phyloP scores from a whole-genome alignment of 2,888 invertebrate genomes.

The Rhimphoctona megacephalus region DNA sequence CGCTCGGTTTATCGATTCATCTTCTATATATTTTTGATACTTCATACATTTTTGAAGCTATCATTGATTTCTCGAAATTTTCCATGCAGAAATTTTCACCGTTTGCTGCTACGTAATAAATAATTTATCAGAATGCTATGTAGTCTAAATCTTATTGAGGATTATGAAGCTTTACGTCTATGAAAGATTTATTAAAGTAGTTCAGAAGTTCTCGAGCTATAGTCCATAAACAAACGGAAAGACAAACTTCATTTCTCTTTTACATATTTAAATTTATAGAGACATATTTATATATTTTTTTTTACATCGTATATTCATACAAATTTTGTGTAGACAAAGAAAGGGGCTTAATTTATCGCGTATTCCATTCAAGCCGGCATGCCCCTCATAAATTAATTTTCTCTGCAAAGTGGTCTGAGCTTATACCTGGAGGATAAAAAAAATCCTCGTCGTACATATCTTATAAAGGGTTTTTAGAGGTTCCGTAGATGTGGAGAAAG shows the following conservation, averaged over 20 bases:
- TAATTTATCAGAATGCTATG: background rate
- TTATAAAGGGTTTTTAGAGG: conserved; percentile 16
- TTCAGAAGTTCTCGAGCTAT: background rate
- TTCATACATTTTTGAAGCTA: background rate
- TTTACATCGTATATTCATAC: background rate
- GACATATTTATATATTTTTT: background rate
- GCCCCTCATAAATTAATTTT: conserved; percentile 19
- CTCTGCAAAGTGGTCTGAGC: background rate
- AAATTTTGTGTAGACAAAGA: background rate
- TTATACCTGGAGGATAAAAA: background rate
- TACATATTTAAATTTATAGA: background rate
- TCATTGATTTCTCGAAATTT: background rate
- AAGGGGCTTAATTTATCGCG: background rate
- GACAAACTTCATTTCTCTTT: background rate
- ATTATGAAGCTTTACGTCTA: background rate
- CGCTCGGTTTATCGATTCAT: background rate
- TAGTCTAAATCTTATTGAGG: background rate
- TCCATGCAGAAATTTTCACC: background rate
- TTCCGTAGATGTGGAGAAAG: background rate
- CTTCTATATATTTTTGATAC: background rate
- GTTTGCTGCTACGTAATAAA: background rate
- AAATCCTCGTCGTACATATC: background rate
- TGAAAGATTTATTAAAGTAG: background rate
- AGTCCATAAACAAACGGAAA: background rate
- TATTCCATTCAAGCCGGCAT: background rate